phyloP scores from a whole-genome alignment of 1,140 invertebrate genomes.

The Zaprionus kolodkinae region DNA sequence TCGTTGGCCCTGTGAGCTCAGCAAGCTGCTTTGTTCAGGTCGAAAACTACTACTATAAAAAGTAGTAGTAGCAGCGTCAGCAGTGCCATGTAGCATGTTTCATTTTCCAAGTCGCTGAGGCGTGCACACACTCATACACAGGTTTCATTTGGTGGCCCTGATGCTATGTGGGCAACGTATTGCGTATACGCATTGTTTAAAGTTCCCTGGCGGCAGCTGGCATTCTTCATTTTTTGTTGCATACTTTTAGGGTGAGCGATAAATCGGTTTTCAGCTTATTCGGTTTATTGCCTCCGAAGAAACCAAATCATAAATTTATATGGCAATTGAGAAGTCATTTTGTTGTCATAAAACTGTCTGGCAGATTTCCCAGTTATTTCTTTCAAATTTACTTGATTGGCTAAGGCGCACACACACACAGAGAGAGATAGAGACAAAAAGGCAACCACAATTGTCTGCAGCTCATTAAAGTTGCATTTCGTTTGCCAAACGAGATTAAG shows the following conservation, averaged over 20 bases:
- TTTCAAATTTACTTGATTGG: conserved; percentile 9
- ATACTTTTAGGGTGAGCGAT: neutral
- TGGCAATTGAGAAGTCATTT: conserved; percentile 3
- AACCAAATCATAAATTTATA: conserved; percentile 15
- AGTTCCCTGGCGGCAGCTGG: neutral
- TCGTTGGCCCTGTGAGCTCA: conserved; percentile 7
- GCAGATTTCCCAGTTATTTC: conserved; percentile 6
- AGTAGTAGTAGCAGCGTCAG: neutral
- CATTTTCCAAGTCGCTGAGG: conserved; percentile 46
- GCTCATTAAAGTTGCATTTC: conserved; percentile 38
- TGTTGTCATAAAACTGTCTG: conserved; percentile 1
- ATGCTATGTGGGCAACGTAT: neutral
- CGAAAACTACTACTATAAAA: conserved; percentile 13
- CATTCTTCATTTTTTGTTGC: neutral
- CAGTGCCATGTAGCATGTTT: conserved; percentile 38
- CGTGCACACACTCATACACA: neutral
- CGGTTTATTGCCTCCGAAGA: neutral
- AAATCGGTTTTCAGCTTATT: conserved; percentile 3
- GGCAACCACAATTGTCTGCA: conserved; percentile 27
- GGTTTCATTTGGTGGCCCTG: neutral
- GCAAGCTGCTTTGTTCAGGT: conserved; percentile 3
- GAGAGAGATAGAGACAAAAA: neutral
- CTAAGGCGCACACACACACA: neutral
- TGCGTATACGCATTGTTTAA: neutral
- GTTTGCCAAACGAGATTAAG: neutral